Evolutionary conservation across 37 sponge, comb jelly and placozoan genomes (phyloP).

Genomic region (Dysidea cf. avara): DNA sequence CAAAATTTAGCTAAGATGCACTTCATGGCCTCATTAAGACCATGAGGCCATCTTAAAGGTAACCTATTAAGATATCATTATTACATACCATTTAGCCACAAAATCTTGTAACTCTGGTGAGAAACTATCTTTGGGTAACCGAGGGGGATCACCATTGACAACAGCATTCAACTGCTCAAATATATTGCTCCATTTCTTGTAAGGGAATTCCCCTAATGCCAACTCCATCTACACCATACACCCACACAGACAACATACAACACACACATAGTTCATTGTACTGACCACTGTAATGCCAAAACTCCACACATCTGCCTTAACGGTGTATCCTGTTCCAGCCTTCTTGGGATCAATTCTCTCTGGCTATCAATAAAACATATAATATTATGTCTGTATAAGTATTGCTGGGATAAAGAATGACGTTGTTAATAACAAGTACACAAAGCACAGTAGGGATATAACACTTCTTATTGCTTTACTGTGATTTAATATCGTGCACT

Average conservation of each 20-base stretch:
- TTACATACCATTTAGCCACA: constrained; percentile 76
- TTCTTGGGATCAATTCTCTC: constrained; percentile 83
- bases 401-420: no score
- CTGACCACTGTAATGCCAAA: constrained; percentile 90
- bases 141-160: constrained; percentile 88
- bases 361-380: constrained; percentile 41
- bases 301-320: constrained; percentile 95
- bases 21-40: no score
- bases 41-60: no score
- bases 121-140: constrained; percentile 65
- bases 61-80: no score
- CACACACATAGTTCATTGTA: not conserved
- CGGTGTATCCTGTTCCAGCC: constrained; percentile 81
- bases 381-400: no score
- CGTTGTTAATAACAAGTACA: no score
- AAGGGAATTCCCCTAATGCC: constrained; percentile 87
- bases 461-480: no score
- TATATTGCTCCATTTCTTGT: constrained; percentile 83
- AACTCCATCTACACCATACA: constrained; percentile 67
- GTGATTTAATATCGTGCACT: no score
- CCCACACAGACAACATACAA: not conserved
- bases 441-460: not conserved
- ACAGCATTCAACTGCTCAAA: constrained; percentile 96
- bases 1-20: no score
- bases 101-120: constrained; percentile 74